Base-by-base conservation (phyloP, 2,888 invertebrate species). In the Pardosa pseudoannulata region DNA sequence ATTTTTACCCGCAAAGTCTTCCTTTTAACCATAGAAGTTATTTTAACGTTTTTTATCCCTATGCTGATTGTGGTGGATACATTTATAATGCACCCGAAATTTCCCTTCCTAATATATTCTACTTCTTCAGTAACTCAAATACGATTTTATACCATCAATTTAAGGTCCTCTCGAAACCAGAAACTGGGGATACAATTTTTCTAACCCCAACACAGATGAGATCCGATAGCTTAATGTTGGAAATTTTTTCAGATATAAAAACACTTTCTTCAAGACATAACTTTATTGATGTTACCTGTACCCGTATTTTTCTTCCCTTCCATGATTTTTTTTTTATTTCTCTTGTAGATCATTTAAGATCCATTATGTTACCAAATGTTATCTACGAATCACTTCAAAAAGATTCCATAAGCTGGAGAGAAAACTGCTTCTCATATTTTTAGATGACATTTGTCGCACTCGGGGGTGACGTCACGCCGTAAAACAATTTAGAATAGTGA, bases 311-410 rank as follows among this genome's bases (percentile, higher is more conserved):
- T 16, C 16, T 46, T 46, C 41, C 16, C 11, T 7, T 36, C 36
- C 36, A 7, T n/a, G n/a, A n/a, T n/a, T n/a, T n/a, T n/a, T n/a
- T n/a, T 46, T 46, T 46, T 46, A 16, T 16, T 16, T 46, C 41
- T 13, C 9, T 11, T 46, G 16, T 13, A 46, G 41, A 9, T 46
- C 41, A n/a, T 46, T 46, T 46, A 46, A 46, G 41, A 46, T 46
- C 41, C 41, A 46, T 46, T 46, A 46, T 46, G 41, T 46, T 46
- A 11, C 41, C 41, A 46, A 46, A 46, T 46, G 41, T 46, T 46
- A 46, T 46, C 41, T 46, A 46, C 16, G 41, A 46, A 46, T 7
- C 36, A 36, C 36, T 36, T 36, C 36, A 11, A 36, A 11, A 46
- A 16, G 41, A 46, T 46, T 46, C 16, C 41, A 46, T 46, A 13